phyloP scores from a whole-genome alignment of 2,888 invertebrate genomes.

The Hypercompe scribonia region DNA sequence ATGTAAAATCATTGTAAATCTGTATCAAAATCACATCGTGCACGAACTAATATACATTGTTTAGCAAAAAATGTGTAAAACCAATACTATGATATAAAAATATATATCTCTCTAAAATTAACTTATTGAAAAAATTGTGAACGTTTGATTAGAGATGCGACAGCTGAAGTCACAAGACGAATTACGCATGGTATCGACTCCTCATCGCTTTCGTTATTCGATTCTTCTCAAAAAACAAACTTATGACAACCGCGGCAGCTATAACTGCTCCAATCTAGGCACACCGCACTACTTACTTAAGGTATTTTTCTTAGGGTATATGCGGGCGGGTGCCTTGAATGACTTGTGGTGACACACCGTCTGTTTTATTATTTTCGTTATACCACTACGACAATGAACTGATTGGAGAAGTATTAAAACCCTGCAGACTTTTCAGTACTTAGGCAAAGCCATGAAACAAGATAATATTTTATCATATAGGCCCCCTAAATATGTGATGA shows the following conservation, averaged over 20 bases:
- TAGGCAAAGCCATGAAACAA: background rate
- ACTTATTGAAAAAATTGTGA: constrained; percentile 38
- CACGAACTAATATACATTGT: constrained; percentile 56
- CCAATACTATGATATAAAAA: constrained; percentile 75
- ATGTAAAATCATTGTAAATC: constrained; percentile 71
- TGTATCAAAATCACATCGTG: constrained; percentile 57
- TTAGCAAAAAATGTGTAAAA: constrained; percentile 74
- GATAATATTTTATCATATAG: background rate
- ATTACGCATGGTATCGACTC: background rate
- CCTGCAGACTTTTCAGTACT: background rate
- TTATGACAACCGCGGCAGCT: background rate
- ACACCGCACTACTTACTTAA: background rate
- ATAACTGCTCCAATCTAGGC: background rate
- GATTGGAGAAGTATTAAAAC: background rate
- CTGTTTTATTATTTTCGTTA: too few relatives aligned
- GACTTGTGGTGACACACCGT: background rate
- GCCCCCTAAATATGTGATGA: background rate
- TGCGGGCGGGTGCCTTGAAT: too few relatives aligned
- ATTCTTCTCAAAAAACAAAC: background rate
- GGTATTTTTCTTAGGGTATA: background rate
- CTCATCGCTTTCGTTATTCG: background rate
- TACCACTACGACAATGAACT: background rate
- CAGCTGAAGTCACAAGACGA: background rate
- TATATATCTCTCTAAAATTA: constrained; percentile 66
- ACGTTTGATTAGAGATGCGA: constrained; percentile 28